phyloP scores from a whole-genome alignment of 2,888 invertebrate species.

The Phalera bucephala region DNA sequence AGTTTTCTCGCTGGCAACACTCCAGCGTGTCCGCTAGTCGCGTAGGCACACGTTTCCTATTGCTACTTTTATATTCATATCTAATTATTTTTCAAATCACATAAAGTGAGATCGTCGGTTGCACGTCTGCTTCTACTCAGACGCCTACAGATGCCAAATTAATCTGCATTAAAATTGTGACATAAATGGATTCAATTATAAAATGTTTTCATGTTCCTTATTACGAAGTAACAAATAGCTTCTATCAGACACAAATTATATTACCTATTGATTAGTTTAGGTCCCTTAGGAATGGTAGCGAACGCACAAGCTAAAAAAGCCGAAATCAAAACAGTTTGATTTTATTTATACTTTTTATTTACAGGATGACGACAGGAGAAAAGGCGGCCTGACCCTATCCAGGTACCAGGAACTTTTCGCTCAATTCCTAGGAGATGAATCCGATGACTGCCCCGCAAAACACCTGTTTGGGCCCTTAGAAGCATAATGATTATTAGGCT shows the following conservation, averaged over 20 bases:
- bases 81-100: slow-evolving; percentile 17
- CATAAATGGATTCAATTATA: no score
- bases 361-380: slow-evolving; percentile 92
- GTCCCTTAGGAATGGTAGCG: no score
- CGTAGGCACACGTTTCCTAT: slow-evolving; percentile 10
- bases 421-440: slow-evolving; percentile 90
- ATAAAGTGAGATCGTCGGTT: slow-evolving; percentile 17
- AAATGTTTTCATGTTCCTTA: no score
- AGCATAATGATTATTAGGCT: slow-evolving; percentile 42
- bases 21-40: slow-evolving; percentile 24
- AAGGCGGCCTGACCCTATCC: slow-evolving; percentile 89
- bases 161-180: no score
- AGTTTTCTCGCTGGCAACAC: slow-evolving; percentile 40
- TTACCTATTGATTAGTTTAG: no score
- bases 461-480: slow-evolving; percentile 91
- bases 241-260: no score
- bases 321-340: no score
- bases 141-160: slow-evolving; percentile 18
- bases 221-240: no score
- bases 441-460: slow-evolving; percentile 87
- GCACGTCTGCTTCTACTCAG: slow-evolving; percentile 14
- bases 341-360: no score
- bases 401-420: slow-evolving; percentile 93
- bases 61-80: slow-evolving; percentile 11
- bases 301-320: no score